Evolutionary conservation across 2,888 invertebrate species (phyloP).

Genomic region (Tenthredo distinguenda): DNA sequence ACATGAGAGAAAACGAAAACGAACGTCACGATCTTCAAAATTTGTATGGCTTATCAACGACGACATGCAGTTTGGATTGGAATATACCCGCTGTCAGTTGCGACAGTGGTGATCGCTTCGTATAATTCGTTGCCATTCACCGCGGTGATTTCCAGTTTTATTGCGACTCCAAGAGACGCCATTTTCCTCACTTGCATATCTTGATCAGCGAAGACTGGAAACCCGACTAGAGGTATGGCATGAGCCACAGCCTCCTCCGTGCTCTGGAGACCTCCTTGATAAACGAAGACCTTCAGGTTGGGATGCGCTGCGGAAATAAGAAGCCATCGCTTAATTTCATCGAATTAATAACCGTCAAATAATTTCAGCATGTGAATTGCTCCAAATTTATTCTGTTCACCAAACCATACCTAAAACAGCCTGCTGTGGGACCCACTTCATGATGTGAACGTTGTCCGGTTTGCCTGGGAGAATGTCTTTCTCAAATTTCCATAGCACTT

Average conservation of each 20-base stretch:
- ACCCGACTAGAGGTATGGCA: slow-evolving; percentile 64
- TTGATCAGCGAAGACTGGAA: slow-evolving; percentile 66
- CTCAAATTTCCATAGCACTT: slow-evolving; percentile 79
- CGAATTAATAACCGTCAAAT: not conserved
- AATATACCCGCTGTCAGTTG: slow-evolving; percentile 58
- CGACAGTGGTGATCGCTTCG: slow-evolving; percentile 58
- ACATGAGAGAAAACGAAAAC: not conserved
- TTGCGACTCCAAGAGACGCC: slow-evolving; percentile 58
- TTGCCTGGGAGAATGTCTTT: slow-evolving; percentile 71
- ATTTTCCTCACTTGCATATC: slow-evolving; percentile 57
- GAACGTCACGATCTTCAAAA: not conserved
- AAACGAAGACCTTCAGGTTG: slow-evolving; percentile 65
- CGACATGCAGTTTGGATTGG: not conserved
- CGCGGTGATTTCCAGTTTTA: slow-evolving; percentile 54
- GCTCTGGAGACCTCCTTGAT: slow-evolving; percentile 68
- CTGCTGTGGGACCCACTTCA: slow-evolving; percentile 78
- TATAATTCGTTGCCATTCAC: slow-evolving; percentile 54
- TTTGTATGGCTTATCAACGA: not conserved
- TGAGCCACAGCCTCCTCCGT: slow-evolving; percentile 65
- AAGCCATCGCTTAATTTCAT: not conserved
- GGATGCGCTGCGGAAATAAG: slow-evolving; percentile 61
- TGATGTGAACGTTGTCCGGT: slow-evolving; percentile 77
- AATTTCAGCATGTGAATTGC: not conserved
- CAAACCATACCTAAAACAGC: slow-evolving; percentile 73
- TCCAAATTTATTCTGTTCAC: not conserved